Evolutionary conservation across 2,113 vertebrate genomes (phyloP).

Genomic region (Ictalurus punctatus): DNA sequence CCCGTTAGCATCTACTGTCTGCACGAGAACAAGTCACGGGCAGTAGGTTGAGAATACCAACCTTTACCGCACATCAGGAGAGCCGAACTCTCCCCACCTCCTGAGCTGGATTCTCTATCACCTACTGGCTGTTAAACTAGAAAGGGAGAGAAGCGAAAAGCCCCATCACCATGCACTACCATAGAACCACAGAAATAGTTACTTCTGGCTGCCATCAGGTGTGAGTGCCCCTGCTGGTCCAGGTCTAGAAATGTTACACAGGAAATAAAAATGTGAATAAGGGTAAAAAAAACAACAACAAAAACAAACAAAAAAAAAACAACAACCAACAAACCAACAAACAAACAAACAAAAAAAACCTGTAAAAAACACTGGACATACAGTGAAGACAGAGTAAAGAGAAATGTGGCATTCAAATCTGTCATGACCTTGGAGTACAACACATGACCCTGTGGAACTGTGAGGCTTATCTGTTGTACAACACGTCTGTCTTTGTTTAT

Average conservation of each 20-base stretch:
- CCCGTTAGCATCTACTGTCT: conserved; percentile 63
- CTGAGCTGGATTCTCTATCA: conserved; percentile 40
- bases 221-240: conserved; percentile 79
- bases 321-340: too few relatives aligned
- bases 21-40: conserved; percentile 46
- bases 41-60: conserved; percentile 32
- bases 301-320: too few relatives aligned
- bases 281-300: not conserved
- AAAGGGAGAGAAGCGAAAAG: conserved; percentile 68
- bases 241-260: conserved; percentile 76
- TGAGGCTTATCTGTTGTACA: not conserved
- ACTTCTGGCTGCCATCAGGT: conserved; percentile 89
- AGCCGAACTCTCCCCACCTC: conserved; percentile 13
- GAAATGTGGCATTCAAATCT: not conserved
- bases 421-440: not conserved
- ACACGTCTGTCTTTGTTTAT: not conserved
- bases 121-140: conserved; percentile 44
- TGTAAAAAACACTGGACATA: conserved; percentile 20
- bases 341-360: not conserved
- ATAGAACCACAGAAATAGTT: conserved; percentile 78
- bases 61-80: conserved; percentile 23
- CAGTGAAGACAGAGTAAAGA: not conserved
- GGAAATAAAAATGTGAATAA: conserved; percentile 73
- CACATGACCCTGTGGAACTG: not conserved
- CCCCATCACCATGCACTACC: conserved; percentile 85